These are phyloP conservation scores for Xestoiulus laeticollis DNA, from an alignment of 2,888 invertebrate species.

Conservation along the genomic window DNA sequence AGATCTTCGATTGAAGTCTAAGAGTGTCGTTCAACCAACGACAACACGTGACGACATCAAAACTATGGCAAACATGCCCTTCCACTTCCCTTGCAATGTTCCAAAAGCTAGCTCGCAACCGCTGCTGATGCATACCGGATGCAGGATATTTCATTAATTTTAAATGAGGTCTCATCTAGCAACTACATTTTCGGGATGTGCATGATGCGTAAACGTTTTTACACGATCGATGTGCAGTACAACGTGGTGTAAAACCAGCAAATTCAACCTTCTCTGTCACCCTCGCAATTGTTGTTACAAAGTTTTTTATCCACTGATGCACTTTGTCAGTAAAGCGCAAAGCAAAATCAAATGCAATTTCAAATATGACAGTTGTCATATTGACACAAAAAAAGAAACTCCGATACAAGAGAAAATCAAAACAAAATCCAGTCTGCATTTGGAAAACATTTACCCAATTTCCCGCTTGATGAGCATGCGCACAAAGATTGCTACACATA, in stretches of 20 bases:
- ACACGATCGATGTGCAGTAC: not conserved
- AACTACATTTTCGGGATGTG: not conserved
- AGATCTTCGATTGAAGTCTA: not conserved
- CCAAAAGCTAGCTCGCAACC: too few species aligned
- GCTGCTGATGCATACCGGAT: not conserved
- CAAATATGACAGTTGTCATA: not conserved
- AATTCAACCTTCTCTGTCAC: not conserved
- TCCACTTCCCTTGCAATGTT: not conserved
- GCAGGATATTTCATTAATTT: not conserved
- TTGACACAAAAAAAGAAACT: not conserved
- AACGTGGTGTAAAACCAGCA: not conserved
- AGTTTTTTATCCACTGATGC: not conserved
- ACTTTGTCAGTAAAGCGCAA: not conserved
- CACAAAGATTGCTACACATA: not conserved
- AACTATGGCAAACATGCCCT: not conserved
- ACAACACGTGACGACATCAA: not conserved
- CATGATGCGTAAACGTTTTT: not conserved
- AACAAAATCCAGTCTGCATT: not conserved
- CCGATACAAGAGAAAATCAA: not conserved
- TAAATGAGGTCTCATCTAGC: not conserved
- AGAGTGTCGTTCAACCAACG: too few species aligned
- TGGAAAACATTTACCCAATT: not conserved
- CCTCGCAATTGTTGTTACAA: not conserved
- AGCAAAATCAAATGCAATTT: not conserved
- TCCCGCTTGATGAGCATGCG: not conserved